Evolutionary conservation across 2,113 vertebrate genomes (phyloP), one percentile per base, ranked within the genome.

Genomic region (Mesoclemmys tuberculata): DNA sequence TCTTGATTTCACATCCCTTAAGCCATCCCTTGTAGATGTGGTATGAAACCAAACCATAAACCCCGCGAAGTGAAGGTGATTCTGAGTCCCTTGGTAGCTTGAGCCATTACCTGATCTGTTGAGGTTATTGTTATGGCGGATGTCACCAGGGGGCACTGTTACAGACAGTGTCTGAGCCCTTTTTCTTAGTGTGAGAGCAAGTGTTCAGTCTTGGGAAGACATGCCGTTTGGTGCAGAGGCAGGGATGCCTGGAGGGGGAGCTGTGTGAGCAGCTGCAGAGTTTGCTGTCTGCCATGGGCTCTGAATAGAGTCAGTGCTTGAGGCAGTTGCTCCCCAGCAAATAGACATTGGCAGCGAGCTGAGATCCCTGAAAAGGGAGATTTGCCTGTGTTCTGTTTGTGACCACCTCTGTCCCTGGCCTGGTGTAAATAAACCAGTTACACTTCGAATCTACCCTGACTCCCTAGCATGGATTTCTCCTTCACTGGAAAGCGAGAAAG

Each of bases 391-490:
- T 44, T 94, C 44, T 86, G 44, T 78, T 90, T 0, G 0, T 18
- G 9, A 84, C 84, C 2, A 41, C 41, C 0, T 1, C 89, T 84
- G 94, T 89, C 91, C 74, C 44, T 0, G 5, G 2, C 44, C 87
- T 92, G 95, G 61, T 68, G 87, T 61, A 2, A 1, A 64, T 0
- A 0, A 64, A 54, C 54, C 8, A 0, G 16, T 5, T 0, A 0
- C 56, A 71, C 19, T n/a, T 71, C 4, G 18, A 71, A 38, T 10
- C 8, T 35, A 22, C 9, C n/a, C 64, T 78, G 13, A 1, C n/a
- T 21, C 35, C 12, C 5, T 4, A 24, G 21, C 49, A 27, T 49
- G 77, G 48, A 35, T 79, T 55, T 22, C 35, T 31, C 78, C 91
- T 8, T 13, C 27, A 2, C 52, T 0, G 0, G 27, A 14, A 61